phyloP scores from a whole-genome alignment of 2,113 vertebrate genomes.

The Oncorhynchus gorbuscha region DNA sequence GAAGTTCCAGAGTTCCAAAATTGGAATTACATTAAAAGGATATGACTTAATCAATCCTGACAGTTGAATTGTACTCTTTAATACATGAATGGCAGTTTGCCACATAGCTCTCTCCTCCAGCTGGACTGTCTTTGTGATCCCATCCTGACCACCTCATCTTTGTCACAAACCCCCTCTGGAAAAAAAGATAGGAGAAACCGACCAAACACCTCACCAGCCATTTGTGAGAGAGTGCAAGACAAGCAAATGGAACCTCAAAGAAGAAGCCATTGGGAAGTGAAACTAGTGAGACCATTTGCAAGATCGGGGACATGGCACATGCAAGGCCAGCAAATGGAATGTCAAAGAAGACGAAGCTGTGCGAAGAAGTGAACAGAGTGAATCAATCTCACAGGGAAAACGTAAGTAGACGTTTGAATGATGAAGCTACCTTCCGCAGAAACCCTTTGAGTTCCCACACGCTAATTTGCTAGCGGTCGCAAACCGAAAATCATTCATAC shows the following conservation, averaged over 20 bases:
- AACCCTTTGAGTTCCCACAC: slow-evolving; percentile 40
- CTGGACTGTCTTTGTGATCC: slow-evolving; percentile 2
- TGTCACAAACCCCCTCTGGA: slow-evolving; percentile 4
- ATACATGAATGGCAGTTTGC: slow-evolving; percentile 4
- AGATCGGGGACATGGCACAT: neutral
- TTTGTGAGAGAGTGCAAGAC: neutral
- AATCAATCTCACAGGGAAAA: slow-evolving; percentile 20
- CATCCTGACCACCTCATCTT: slow-evolving; percentile 14
- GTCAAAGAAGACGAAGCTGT: neutral
- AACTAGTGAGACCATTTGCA: neutral
- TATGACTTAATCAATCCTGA: slow-evolving; percentile 11
- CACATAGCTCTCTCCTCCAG: neutral
- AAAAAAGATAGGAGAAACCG: neutral
- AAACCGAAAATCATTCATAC: slow-evolving; percentile 48
- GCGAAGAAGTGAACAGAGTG: slow-evolving; percentile 6
- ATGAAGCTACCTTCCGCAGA: slow-evolving; percentile 53
- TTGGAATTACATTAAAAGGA: slow-evolving; percentile 14
- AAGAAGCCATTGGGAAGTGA: neutral
- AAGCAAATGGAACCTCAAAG: neutral
- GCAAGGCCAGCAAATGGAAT: neutral
- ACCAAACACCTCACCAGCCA: neutral
- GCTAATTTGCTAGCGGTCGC: slow-evolving; percentile 43
- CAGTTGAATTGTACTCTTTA: slow-evolving; percentile 1
- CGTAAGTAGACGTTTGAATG: slow-evolving; percentile 39
- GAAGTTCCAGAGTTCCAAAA: slow-evolving; percentile 20